phyloP scores from a whole-genome alignment of 2,113 vertebrate genomes.

The Dendropsophus ebraccatus region DNA sequence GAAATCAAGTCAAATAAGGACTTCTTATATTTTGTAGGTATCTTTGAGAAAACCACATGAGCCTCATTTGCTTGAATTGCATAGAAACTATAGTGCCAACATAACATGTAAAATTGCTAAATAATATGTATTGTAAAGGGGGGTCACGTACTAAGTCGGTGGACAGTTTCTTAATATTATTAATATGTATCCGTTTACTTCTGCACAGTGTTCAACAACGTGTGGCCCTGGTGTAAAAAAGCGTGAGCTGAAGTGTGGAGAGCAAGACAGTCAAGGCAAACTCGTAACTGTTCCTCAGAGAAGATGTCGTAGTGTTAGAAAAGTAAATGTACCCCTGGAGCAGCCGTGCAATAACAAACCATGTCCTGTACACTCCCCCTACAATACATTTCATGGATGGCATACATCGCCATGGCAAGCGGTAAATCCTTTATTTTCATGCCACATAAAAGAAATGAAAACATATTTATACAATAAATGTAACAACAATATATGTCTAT shows the following conservation, averaged over 20 bases:
- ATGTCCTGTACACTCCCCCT: constrained; percentile 71
- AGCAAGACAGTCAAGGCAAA: constrained; percentile 81
- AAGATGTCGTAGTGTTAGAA: constrained; percentile 87
- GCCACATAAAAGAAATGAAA: background rate
- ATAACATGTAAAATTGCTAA: background rate
- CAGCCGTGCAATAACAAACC: constrained; percentile 79
- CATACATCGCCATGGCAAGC: constrained; percentile 94
- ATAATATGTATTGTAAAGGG: background rate
- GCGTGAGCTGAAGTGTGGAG: constrained; percentile 85
- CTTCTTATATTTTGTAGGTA: background rate
- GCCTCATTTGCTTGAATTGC: too few relatives aligned
- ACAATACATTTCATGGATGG: constrained; percentile 79
- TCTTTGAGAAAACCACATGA: background rate
- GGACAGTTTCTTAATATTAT: background rate
- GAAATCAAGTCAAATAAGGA: too few relatives aligned
- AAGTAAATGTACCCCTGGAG: constrained; percentile 79
- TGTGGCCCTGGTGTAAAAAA: constrained; percentile 84
- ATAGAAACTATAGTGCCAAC: background rate
- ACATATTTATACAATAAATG: background rate
- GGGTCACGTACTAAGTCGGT: background rate
- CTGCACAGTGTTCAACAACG: constrained; percentile 84
- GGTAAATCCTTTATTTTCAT: constrained; percentile 70
- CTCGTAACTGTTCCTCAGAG: constrained; percentile 81
- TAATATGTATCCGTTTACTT: constrained; percentile 7
- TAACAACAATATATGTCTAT: background rate